Percentiles rank a stretch among this genome's conserved stretches.
phyloP scores from a whole-genome alignment of 2,113 vertebrate genomes.

The Ceyx margarethae region DNA sequence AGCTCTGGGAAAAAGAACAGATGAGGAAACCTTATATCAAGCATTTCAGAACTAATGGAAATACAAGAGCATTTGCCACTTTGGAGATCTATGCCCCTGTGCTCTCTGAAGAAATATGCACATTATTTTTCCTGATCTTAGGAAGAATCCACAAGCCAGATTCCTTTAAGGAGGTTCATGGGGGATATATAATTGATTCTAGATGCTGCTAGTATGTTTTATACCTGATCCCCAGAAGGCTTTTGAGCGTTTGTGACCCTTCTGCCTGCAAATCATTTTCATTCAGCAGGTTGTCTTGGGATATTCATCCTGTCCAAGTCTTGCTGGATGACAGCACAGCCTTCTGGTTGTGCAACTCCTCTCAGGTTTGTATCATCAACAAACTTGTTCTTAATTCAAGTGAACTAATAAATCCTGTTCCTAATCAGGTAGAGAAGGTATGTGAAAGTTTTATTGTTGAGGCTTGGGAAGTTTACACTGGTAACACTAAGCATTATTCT shows the following conservation, averaged over 20 bases:
- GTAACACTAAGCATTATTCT: neutral
- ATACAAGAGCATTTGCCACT: fast-evolving
- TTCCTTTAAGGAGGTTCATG: too few relatives aligned
- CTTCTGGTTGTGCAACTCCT: neutral
- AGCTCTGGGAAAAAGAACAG: neutral
- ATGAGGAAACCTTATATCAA: neutral
- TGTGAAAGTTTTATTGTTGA: neutral
- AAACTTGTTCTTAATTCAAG: neutral
- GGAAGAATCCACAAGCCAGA: neutral
- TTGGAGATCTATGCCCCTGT: neutral
- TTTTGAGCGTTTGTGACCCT: neutral
- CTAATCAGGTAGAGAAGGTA: neutral
- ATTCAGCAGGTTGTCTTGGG: neutral
- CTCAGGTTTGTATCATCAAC: neutral
- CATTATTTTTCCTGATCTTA: neutral
- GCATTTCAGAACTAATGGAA: neutral
- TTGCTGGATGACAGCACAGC: neutral
- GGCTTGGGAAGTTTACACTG: neutral
- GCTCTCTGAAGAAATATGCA: neutral
- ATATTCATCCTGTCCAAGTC: neutral
- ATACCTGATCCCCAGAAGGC: fast-evolving
- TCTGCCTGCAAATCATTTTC: neutral
- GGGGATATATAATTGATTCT: neutral
- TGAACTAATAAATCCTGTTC: neutral
- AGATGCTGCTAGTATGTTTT: neutral